Percentiles rank a stretch among this genome's conserved stretches.
These are phyloP conservation scores for Pleuronectes platessa DNA, from an alignment of 2,113 vertebrate genomes.

Conservation along the genomic window DNA sequence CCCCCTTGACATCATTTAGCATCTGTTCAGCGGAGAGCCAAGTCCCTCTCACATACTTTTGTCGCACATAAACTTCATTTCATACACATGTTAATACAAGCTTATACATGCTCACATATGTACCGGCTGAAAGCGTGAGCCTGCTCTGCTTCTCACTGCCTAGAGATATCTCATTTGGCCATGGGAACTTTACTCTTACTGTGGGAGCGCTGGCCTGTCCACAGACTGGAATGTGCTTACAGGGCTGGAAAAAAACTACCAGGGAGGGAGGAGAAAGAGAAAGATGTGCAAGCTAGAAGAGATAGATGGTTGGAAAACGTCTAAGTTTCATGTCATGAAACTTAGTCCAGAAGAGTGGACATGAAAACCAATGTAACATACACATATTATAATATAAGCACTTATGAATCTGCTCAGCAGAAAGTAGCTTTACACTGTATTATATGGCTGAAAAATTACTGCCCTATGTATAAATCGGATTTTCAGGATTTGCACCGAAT, in stretches of 20 bases:
- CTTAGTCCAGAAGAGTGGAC: too few species aligned
- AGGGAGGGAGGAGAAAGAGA: constrained; percentile 50
- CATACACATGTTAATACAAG: neutral
- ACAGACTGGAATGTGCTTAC: constrained; percentile 80
- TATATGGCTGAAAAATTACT: too few species aligned
- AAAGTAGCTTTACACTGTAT: too few species aligned
- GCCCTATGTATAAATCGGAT: too few species aligned
- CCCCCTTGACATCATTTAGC: neutral
- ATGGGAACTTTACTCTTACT: constrained; percentile 65
- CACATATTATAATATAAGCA: too few species aligned
- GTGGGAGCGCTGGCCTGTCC: constrained; percentile 48
- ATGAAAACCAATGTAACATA: too few species aligned
- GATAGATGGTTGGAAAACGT: neutral
- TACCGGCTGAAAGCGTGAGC: neutral
- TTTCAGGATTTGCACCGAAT: too few species aligned
- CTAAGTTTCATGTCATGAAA: too few species aligned
- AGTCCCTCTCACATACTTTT: neutral
- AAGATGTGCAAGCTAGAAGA: constrained; percentile 48
- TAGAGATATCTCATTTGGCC: constrained; percentile 40
- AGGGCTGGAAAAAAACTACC: constrained; percentile 69
- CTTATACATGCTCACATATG: neutral
- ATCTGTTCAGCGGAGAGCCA: neutral
- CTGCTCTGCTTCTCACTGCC: constrained; percentile 6
- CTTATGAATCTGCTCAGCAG: too few species aligned
- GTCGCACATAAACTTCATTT: neutral